Evolutionary conservation across 2,113 vertebrate genomes (phyloP).

Genomic region (Brienomyrus brachyistius): DNA sequence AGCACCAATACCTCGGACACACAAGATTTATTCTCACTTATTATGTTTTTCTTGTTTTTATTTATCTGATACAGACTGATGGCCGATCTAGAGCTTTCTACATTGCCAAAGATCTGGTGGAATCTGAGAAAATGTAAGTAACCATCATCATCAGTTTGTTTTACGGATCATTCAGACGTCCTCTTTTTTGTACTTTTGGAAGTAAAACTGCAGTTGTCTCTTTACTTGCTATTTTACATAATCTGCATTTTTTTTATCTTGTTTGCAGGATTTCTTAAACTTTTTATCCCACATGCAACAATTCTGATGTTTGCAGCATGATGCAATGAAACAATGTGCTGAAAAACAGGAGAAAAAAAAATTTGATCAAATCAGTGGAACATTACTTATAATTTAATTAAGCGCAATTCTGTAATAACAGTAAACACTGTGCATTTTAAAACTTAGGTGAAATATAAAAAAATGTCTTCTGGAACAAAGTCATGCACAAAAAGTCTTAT

Average conservation of each 20-base stretch:
- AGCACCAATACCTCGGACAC: not conserved
- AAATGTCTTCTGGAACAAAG: not conserved
- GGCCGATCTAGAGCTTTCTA: constrained; percentile 79
- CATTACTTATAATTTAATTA: not conserved
- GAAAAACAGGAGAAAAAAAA: not conserved
- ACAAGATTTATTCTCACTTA: constrained; percentile 28
- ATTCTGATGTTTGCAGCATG: not conserved
- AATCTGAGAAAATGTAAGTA: constrained; percentile 89
- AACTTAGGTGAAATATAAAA: not conserved
- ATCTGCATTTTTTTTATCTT: not conserved
- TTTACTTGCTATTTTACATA: not conserved
- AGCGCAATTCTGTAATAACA: not conserved
- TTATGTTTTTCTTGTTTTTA: constrained; percentile 45
- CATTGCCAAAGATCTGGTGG: constrained; percentile 79
- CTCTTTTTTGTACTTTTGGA: not conserved
- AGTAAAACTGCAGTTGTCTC: not conserved
- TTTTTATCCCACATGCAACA: not conserved
- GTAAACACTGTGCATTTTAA: not conserved
- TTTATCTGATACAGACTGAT: constrained; percentile 68
- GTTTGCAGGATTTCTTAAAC: not conserved
- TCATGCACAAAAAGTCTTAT: not conserved
- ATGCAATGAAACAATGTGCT: not conserved
- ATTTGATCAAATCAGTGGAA: not conserved
- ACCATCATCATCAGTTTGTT: constrained; percentile 13
- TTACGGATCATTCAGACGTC: not conserved